Evolutionary conservation across 2,888 invertebrate species (phyloP).

Genomic region (Tryphoninae sp.): DNA sequence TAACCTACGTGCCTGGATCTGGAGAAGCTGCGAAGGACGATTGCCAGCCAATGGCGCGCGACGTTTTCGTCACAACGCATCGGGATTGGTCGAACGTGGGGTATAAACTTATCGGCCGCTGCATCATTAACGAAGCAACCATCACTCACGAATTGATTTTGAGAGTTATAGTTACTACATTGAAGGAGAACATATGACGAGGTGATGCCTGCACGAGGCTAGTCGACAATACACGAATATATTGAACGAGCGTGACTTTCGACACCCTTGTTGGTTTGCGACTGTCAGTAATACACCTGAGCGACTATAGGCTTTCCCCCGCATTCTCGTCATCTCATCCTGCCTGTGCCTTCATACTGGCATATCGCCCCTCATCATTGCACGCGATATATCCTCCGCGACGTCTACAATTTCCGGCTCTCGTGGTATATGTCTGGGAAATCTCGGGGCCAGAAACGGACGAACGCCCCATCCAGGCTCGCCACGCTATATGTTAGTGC

Average conservation of each 20-base stretch:
- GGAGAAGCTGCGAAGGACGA: too few relatives aligned
- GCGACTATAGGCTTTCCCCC: conserved; percentile 5
- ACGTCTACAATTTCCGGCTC: conserved; percentile 63
- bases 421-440: conserved; percentile 25
- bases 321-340: conserved; percentile 45
- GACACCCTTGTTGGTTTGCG: conserved; percentile 25
- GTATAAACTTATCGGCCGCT: too few relatives aligned
- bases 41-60: too few relatives aligned
- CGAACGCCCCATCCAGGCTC: conserved; percentile 41
- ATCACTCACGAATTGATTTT: background rate
- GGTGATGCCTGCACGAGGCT: background rate
- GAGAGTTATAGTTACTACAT: background rate
- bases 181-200: background rate
- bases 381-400: conserved; percentile 58
- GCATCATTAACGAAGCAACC: background rate
- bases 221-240: conserved; percentile 6
- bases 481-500: conserved; percentile 8
- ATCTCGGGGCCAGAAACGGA: conserved; percentile 49
- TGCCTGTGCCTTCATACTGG: conserved; percentile 21
- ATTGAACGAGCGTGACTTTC: conserved; percentile 42
- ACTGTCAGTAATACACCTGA: conserved; percentile 55
- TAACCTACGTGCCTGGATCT: too few relatives aligned
- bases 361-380: conserved; percentile 26
- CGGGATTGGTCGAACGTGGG: too few relatives aligned
- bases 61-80: too few relatives aligned